Evolutionary conservation across 2,888 invertebrate genomes (phyloP).

Genomic region (Heteromurus nitidus): DNA sequence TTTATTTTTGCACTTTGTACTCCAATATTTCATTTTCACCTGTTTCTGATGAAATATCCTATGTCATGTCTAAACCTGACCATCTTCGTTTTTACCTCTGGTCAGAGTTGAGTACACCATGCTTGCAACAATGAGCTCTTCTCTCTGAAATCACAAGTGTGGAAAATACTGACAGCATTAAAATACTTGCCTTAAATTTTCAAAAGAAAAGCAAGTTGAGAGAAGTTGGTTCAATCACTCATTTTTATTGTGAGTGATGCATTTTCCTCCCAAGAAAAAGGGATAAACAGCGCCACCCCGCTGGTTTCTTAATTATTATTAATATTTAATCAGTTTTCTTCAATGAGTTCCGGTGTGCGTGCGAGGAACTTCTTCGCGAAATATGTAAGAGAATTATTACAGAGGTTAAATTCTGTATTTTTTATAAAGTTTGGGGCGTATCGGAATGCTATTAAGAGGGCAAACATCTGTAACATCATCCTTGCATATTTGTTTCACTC

Average conservation of each 20-base stretch:
- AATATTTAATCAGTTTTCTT: slow-evolving; percentile 60
- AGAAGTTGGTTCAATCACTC: slow-evolving; percentile 25
- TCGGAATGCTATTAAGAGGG: slow-evolving; percentile 46
- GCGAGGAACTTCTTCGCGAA: neutral
- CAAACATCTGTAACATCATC: slow-evolving; percentile 46
- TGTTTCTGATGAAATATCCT: neutral
- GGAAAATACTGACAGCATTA: slow-evolving; percentile 22
- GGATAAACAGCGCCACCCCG: slow-evolving; percentile 34
- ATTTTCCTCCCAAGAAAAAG: neutral
- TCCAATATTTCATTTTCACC: neutral
- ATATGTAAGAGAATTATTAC: no score
- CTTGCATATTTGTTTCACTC: slow-evolving; percentile 29
- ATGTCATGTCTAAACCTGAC: no score
- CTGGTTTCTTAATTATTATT: slow-evolving; percentile 54
- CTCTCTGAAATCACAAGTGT: slow-evolving; percentile 27
- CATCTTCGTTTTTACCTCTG: neutral
- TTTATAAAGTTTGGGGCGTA: slow-evolving; percentile 1
- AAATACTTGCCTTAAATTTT: slow-evolving; percentile 21
- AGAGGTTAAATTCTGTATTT: no score
- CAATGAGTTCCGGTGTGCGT: slow-evolving; percentile 44
- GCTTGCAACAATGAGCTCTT: neutral
- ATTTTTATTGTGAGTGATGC: neutral
- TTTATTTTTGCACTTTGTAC: slow-evolving; percentile 22
- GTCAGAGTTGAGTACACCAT: neutral
- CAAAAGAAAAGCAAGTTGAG: neutral